These are phyloP conservation scores for Drosophila nigrodunni DNA, from an alignment of 1,140 invertebrate species.

Conservation along the genomic window DNA sequence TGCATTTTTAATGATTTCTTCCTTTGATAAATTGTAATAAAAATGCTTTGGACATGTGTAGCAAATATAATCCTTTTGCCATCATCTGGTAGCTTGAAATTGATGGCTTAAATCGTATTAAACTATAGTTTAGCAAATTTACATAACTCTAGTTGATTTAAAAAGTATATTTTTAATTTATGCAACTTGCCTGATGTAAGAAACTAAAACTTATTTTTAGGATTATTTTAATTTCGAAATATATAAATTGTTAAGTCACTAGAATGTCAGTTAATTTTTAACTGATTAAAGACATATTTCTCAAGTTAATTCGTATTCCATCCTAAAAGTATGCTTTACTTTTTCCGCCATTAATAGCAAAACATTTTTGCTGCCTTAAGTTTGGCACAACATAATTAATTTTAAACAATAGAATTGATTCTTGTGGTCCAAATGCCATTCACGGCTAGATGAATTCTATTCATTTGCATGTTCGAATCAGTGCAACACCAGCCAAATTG, in stretches of 20 bases:
- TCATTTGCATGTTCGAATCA: slow-evolving; percentile 13
- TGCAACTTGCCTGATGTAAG: too few relatives aligned
- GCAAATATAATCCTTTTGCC: slow-evolving; percentile 22
- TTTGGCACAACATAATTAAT: not conserved
- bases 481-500: slow-evolving; percentile 13
- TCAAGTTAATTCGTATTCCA: not conserved
- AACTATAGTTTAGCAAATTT: not conserved
- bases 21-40: slow-evolving; percentile 66
- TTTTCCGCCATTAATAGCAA: not conserved
- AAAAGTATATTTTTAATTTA: too few relatives aligned
- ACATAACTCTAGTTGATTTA: not conserved
- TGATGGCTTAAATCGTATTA: slow-evolving; percentile 10
- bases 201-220: too few relatives aligned
- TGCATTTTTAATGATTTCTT: slow-evolving; percentile 67
- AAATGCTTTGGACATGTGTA: slow-evolving; percentile 50
- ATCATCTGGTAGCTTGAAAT: slow-evolving; percentile 20
- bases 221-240: too few relatives aligned
- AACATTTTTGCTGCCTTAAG: too few relatives aligned
- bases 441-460: slow-evolving; percentile 1
- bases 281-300: not conserved
- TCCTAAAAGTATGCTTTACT: slow-evolving; percentile 1
- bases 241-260: too few relatives aligned
- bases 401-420: slow-evolving; percentile 3
- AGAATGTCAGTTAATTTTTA: too few relatives aligned
- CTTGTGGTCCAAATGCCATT: slow-evolving; percentile 4